A percentile compares a stretch with the other conserved stretches of the same genome.
These are phyloP conservation scores for Pampus argenteus DNA, from an alignment of 2,797 vertebrate genomes.

Conservation along the genomic window DNA sequence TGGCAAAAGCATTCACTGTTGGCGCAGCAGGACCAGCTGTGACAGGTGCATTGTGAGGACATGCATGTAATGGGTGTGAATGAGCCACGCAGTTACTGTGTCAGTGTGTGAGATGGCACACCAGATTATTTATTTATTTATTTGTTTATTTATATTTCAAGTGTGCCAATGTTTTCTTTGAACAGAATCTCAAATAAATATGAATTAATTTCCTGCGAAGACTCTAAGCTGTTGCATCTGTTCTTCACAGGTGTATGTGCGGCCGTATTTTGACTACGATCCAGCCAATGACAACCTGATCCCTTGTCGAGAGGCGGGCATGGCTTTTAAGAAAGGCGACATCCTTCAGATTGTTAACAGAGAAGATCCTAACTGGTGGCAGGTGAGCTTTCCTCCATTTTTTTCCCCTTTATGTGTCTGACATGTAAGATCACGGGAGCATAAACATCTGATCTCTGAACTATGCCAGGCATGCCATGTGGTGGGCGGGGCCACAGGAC, in stretches of 20 bases:
- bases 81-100: conserved; percentile 18
- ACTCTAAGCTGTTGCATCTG: background rate
- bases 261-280: conserved; percentile 98
- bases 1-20: conserved; percentile 51
- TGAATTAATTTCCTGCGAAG: background rate
- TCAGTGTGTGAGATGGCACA: conserved; percentile 27
- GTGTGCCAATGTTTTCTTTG: background rate
- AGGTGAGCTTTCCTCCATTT: conserved; percentile 82
- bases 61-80: conserved; percentile 46
- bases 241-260: conserved; percentile 91
- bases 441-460: background rate
- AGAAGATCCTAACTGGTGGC: conserved; percentile 99
- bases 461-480: conserved; percentile 91
- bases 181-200: background rate
- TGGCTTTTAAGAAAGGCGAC: conserved; percentile 94
- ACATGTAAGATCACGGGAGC: background rate
- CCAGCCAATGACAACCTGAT: conserved; percentile 95
- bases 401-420: background rate
- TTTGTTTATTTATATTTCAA: background rate
- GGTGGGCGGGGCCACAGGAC: conserved; percentile 92
- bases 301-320: conserved; percentile 96
- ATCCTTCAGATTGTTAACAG: conserved; percentile 98
- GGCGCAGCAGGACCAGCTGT: conserved; percentile 39
- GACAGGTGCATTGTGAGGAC: conserved; percentile 19
- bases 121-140: no score